These are phyloP conservation scores for Panthera tigris DNA, from an alignment of 2,113 vertebrate genomes.

Conservation along the genomic window DNA sequence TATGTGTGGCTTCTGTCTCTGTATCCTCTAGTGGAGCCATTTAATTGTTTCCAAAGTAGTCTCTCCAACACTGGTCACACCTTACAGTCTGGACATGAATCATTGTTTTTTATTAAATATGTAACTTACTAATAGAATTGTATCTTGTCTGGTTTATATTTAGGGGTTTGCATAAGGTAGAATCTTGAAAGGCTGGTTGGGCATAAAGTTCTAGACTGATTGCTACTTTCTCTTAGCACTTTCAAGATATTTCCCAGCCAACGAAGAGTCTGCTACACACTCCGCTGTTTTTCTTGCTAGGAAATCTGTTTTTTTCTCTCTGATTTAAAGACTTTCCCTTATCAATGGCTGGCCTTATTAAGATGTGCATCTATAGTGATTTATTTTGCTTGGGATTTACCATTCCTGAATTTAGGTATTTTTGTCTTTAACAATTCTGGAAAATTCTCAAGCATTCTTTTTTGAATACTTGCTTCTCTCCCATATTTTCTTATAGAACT, in stretches of 20 bases:
- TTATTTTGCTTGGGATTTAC: not conserved
- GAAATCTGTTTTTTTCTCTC: not conserved
- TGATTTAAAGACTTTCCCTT: not conserved
- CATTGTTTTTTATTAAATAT: not conserved
- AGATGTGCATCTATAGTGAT: not conserved
- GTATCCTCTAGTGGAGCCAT: not conserved
- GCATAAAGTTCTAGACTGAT: not conserved
- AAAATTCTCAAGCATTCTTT: constrained; percentile 18
- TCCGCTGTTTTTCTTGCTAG: not conserved
- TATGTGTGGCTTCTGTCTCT: not conserved
- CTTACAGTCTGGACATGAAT: not conserved
- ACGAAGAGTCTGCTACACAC: not conserved
- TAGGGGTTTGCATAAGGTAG: not conserved
- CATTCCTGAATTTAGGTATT: not conserved
- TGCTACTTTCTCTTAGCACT: not conserved
- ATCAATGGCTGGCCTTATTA: not conserved
- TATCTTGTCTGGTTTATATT: not conserved
- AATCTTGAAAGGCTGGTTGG: not conserved
- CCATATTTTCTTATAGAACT: not conserved
- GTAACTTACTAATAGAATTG: not conserved
- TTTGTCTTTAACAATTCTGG: not conserved
- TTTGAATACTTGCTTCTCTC: not conserved
- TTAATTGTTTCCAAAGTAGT: not conserved
- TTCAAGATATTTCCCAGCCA: not conserved
- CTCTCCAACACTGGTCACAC: not conserved